Base-by-base conservation (phyloP, 2,888 invertebrate species). In the Lasioglossum pauxillum region DNA sequence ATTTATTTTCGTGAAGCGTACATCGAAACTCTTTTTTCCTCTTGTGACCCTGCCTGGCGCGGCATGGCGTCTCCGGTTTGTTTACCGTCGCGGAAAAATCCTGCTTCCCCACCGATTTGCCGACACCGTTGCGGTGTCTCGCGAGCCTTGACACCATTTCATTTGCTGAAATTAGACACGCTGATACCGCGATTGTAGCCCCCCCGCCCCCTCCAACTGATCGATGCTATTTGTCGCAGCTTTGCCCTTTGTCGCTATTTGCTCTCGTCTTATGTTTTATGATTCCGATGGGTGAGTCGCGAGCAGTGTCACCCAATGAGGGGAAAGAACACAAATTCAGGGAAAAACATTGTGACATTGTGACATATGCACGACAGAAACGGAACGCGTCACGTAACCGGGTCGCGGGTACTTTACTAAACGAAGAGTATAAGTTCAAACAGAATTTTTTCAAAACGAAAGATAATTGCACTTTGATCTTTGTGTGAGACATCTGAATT, bases 91-190 rank as follows among this genome's bases (percentile, higher is more conserved):
- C 57, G 60, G 60, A 71, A 75, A 77, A 75, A 79, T 83, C 69
- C 49, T 67, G 77, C 72, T 44, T 38, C 41, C 38, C 46, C 38
- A n/a, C 46, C 31, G 38, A 77, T 80, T 85, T 27, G 5, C 27
- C 46, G 69, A 53, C 23, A 23, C 23, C 27, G 35, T 5, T 44
- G 19, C 8, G 53, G 23, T 16, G 35, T 69, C 31, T 35, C 4
- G 2, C 53, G 44, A 74, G 57, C 81, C 85, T 82, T 86, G 82
- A 80, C 86, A 85, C 82, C 38, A 41, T 82, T 86, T 53, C 71
- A 38, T 31, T 71, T 27, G 27, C 73, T 35, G 74, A 35, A 72
- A 71, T 76, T 69, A 71, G 23, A 38, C 38, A 38, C 46, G 10
- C 73, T n/a, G 41, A 67, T 44, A 53, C 60, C 60, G 16, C 16